phyloP scores from a whole-genome alignment of 2,113 vertebrate genomes.

The Athene noctua region DNA sequence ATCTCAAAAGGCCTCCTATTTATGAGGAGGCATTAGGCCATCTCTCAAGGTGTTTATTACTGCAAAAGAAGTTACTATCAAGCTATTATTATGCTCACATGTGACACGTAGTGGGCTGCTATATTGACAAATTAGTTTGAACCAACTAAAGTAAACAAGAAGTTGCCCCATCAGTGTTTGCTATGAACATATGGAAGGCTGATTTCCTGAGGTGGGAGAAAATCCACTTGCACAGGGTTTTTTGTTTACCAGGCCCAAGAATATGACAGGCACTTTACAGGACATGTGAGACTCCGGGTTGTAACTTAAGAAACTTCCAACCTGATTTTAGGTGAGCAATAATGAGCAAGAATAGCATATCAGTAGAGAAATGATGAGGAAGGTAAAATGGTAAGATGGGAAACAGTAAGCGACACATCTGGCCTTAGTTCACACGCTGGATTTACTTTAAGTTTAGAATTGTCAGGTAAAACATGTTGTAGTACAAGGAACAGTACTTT shows the following conservation, averaged over 20 bases:
- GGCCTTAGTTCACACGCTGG: neutral
- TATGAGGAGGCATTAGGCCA: neutral
- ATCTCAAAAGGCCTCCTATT: slow-evolving; percentile 26
- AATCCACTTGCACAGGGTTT: neutral
- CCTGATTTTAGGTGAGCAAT: neutral
- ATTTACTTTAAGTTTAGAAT: neutral
- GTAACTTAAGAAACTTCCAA: neutral
- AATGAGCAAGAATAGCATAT: neutral
- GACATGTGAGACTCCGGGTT: rapidly evolving
- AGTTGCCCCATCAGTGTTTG: slow-evolving; percentile 33
- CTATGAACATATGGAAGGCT: slow-evolving; percentile 21
- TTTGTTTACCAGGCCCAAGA: neutral
- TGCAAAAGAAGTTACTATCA: slow-evolving; percentile 15
- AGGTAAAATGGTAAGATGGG: neutral
- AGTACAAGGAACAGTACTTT: neutral
- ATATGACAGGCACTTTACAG: neutral
- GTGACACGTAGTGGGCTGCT: slow-evolving; percentile 38
- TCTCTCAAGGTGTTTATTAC: slow-evolving; percentile 21
- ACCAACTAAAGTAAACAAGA: slow-evolving; percentile 26
- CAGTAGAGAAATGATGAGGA: neutral
- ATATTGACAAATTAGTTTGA: slow-evolving; percentile 36
- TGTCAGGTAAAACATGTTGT: neutral
- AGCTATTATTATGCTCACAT: slow-evolving; percentile 15
- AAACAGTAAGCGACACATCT: neutral
- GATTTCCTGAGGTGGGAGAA: neutral